These are phyloP conservation scores for Heterodera carotae DNA, from an alignment of 1,140 invertebrate genomes.

Conservation along the genomic window DNA sequence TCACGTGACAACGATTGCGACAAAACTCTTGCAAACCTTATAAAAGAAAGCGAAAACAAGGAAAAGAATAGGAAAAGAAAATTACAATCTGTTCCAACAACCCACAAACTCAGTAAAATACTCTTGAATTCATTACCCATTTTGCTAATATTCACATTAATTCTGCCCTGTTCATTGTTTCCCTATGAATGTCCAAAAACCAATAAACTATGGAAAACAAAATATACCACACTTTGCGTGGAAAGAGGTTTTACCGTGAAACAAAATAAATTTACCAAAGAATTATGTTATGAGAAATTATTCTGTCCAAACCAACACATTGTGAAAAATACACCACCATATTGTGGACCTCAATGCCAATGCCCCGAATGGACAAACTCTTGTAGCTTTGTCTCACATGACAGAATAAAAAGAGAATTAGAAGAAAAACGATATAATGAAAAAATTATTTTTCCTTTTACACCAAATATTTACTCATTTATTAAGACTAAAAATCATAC, in stretches of 20 bases:
- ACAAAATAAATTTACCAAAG: neutral
- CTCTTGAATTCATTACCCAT: neutral
- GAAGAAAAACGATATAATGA: rapidly evolving
- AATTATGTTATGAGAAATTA: neutral
- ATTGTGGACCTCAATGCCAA: neutral
- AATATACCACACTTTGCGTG: neutral
- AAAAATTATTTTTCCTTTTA: neutral
- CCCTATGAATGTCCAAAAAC: neutral
- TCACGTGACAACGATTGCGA: neutral
- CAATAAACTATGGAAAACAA: neutral
- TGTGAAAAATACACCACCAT: neutral
- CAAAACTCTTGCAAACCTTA: neutral
- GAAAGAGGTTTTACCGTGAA: neutral
- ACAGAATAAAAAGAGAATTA: neutral
- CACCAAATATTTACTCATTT: neutral
- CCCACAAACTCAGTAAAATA: neutral
- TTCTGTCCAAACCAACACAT: neutral
- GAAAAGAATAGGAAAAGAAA: neutral
- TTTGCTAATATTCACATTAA: neutral
- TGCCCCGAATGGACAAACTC: neutral
- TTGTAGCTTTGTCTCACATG: neutral
- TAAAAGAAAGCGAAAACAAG: neutral
- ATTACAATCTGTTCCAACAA: neutral
- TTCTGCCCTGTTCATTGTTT: neutral
- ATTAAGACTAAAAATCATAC: neutral